Evolutionary conservation across 2,113 vertebrate species (phyloP), one percentile per base, ranked within the genome.

Genomic region (Grammomys dolichurus): DNA sequence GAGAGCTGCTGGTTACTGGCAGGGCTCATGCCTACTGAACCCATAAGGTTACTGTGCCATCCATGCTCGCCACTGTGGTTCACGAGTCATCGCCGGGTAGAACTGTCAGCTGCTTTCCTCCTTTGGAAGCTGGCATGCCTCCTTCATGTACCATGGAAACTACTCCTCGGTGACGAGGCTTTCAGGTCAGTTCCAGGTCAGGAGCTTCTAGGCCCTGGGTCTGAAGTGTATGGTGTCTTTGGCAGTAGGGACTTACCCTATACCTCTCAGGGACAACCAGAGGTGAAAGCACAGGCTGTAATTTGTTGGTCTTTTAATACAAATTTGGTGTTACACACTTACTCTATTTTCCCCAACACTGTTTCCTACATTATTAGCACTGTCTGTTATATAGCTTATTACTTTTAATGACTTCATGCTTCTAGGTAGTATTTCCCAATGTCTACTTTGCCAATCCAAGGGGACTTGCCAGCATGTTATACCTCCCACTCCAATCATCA

Each of bases 381-480:
- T 80, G n/a, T 43, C 63, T 12, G 26, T 63, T 40, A 73, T n/a
- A 8, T 1, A 81, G 58, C 76, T 72, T 80, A 80, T 31, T 88
- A 87, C 16, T 87, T 84, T 88, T 65, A 95, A 91, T 91, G 72
- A 88, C 81, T 72, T 48, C n/a, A 85, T 69, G 28, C 54, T 73
- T 91, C 76, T 96, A 63, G 33, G 36, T 51, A 91, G 56, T 89
- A 76, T 78, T 95, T 93, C 80, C 70, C 12, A 28, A 70, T 73
- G 73, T 89, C 88, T 26, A 89, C 20, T 89, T 86, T 7, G 56
- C 31, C 43, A 87, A 80, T 80, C 91, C 40, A 85, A 96, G 91
- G 48, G 17, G 17, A 63, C n/a, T 40, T 75, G 80, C 16, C 40
- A 93, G 72, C 26, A 73, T 73, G 14, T 5, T 72, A 78, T 3